These are phyloP conservation scores for Rhinolophus ferrumequinum DNA, from an alignment of 2,113 vertebrate genomes.

Conservation along the genomic window DNA sequence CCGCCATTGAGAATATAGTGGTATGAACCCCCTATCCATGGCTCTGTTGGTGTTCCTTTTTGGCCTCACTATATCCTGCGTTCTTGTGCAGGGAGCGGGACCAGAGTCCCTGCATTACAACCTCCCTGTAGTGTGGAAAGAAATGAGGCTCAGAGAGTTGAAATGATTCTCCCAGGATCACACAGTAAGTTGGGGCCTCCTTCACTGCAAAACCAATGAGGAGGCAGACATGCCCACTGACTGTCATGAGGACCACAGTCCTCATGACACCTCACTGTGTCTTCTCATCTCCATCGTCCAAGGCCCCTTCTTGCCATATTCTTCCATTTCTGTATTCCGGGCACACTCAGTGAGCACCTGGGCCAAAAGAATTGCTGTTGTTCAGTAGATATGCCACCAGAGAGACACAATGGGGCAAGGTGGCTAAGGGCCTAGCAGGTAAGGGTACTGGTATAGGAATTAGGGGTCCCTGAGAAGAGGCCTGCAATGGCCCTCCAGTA, in stretches of 20 bases:
- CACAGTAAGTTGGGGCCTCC: background rate
- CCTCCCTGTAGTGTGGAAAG: background rate
- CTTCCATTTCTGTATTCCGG: background rate
- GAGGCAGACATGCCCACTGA: background rate
- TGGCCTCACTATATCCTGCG: too few species aligned
- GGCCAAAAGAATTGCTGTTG: background rate
- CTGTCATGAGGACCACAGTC: accelerated
- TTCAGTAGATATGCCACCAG: background rate
- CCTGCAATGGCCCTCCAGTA: background rate
- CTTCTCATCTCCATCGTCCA: background rate
- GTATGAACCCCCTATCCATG: too few species aligned
- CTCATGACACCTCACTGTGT: background rate
- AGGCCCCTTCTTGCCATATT: too few species aligned
- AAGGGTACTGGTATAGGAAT: background rate
- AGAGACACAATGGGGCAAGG: background rate
- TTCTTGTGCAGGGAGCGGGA: too few species aligned
- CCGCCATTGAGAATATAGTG: too few species aligned
- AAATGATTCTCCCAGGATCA: background rate
- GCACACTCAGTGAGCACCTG: background rate
- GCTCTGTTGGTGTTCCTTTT: too few species aligned
- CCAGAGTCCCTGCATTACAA: too few species aligned
- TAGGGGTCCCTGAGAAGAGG: background rate
- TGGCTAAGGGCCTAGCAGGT: background rate
- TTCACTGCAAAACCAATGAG: background rate
- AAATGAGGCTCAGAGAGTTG: background rate